Base-by-base conservation (phyloP, 2,888 invertebrate species). In the Capitulum mitella region DNA sequence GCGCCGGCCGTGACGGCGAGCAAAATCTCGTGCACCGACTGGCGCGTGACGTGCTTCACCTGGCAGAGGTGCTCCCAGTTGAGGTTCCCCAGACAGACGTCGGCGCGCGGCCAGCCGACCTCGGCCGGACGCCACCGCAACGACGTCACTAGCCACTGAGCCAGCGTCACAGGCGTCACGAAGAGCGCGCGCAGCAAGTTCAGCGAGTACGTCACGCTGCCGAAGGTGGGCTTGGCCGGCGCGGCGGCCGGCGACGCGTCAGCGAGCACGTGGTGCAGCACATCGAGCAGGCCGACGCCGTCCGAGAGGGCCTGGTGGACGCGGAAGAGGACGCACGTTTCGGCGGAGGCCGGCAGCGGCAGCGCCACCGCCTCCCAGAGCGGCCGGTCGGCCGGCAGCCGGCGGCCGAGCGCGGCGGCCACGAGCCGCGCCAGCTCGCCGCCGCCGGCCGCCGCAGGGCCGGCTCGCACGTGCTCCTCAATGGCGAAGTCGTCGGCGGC, bases 301-400 rank as follows among this genome's bases (percentile, higher is more conserved):
- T 89, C 89, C 0, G 87, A 86, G 48, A 89, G 83, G 80, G 87
- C 86, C 75, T 88, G 88, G 82, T 89, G 89, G 61, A 87, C 85
- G 1, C 89, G 83, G 16, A 70, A 22, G 64, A 89, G 83, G 40
- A 89, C 83, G 5, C 87, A 84, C 37, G 81, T 86, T 87, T 79
- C 86, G 84, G 6, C 26, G 1, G 70, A 29, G 40, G 1, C 26
- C 5, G 40, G 70, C 37, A 70, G 37, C 8, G 85, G 84, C 26
- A 88, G 82, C 19, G 89, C 85, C 78, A 87, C 87, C 43, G 89
- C 80, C 83, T 89, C 88, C 89, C 89, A 89, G 14, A 88, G 85
- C 0, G 89, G 88, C 78, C 85, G 85, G 34, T 86, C 85, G 29
- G 83, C 81, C 0, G 86, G 83, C 78, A 89, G 83, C 1, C 86